phyloP scores from a whole-genome alignment of 2,888 invertebrate genomes.

The Protophormia terraenovae region DNA sequence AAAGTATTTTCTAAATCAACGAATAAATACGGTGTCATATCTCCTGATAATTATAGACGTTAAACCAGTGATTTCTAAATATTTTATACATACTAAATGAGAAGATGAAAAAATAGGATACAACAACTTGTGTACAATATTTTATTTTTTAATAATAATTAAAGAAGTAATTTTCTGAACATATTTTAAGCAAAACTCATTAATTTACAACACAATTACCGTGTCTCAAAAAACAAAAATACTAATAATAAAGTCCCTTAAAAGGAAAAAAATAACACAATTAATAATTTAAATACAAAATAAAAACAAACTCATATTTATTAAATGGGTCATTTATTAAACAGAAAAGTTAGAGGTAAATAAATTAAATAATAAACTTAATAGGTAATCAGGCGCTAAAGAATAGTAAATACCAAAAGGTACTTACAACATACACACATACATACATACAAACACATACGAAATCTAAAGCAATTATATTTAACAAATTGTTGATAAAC shows the following conservation, averaged over 20 bases:
- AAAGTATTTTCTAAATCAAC: not conserved
- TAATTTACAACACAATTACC: conserved; percentile 1
- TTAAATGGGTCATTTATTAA: conserved; percentile 31
- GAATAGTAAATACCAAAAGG: conserved; percentile 28
- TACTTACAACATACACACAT: no score
- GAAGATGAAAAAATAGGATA: no score
- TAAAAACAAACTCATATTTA: not conserved
- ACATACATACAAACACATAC: not conserved
- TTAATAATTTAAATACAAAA: conserved; percentile 8
- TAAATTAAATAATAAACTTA: not conserved
- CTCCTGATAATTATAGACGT: not conserved
- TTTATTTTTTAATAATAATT: conserved; percentile 10
- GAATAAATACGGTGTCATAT: not conserved
- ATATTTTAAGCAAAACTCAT: not conserved
- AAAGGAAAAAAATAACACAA: not conserved
- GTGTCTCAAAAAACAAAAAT: not conserved
- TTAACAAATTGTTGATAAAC: conserved; percentile 42
- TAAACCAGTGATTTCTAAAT: not conserved
- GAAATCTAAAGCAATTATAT: conserved; percentile 49
- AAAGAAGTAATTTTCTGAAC: conserved; percentile 21
- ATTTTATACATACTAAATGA: not conserved
- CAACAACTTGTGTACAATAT: no score
- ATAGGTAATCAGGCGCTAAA: conserved; percentile 22
- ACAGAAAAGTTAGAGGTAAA: no score
- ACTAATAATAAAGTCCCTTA: not conserved